Evolutionary conservation across 2,113 vertebrate genomes (phyloP).

Genomic region (Podocnemis expansa): DNA sequence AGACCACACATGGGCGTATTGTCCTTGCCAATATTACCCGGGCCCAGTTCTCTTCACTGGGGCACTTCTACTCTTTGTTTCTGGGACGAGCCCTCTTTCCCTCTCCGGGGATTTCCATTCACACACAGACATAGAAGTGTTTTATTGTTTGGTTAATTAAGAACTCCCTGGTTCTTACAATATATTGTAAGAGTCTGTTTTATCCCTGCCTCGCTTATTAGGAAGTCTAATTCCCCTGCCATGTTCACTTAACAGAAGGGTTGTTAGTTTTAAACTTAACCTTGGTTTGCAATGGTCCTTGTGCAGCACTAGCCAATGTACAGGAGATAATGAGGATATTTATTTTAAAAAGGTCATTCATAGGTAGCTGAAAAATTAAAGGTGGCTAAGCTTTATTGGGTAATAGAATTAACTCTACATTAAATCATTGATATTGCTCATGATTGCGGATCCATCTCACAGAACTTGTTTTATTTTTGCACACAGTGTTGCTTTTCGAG

Average conservation of each 20-base stretch:
- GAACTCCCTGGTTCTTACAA: rapidly evolving
- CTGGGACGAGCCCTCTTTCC: not conserved
- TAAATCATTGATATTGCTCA: slow-evolving; percentile 45
- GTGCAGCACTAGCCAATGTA: rapidly evolving
- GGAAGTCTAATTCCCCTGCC: rapidly evolving
- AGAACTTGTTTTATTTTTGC: not conserved
- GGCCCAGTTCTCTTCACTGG: not conserved
- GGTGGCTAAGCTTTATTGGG: not conserved
- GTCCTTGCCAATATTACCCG: not conserved
- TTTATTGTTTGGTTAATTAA: not conserved
- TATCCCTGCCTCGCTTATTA: rapidly evolving
- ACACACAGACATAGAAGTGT: no score
- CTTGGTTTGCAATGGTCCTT: rapidly evolving
- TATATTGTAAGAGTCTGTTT: not conserved
- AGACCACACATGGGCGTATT: not conserved
- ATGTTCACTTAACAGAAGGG: rapidly evolving
- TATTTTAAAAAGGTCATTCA: not conserved
- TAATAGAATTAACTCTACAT: slow-evolving; percentile 14
- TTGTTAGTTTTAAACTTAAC: not conserved
- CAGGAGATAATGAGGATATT: rapidly evolving
- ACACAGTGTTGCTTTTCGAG: rapidly evolving
- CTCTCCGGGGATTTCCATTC: not conserved
- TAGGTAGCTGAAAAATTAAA: not conserved
- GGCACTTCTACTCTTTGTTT: not conserved
- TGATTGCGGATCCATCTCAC: not conserved